A percentile compares a stretch with the other conserved stretches of the same genome.
phyloP scores from a whole-genome alignment of 2,797 vertebrate species.

The Adelosebastes latens region DNA sequence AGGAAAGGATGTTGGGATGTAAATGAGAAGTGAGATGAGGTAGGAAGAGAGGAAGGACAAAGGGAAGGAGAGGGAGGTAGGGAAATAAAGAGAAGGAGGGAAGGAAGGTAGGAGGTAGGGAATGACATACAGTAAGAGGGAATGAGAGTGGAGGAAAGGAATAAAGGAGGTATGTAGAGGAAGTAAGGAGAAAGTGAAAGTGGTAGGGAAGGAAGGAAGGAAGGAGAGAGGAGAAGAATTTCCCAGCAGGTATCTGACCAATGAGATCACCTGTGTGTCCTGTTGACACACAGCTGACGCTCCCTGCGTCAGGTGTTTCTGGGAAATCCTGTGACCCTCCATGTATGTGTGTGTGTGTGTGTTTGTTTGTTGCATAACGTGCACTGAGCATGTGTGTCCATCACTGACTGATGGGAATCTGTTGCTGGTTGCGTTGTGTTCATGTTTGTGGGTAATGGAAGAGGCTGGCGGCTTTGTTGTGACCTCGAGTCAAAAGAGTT shows the following conservation, averaged over 20 bases:
- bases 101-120: background rate
- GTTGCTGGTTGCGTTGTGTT: slow-evolving; percentile 4
- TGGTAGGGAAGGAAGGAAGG: background rate
- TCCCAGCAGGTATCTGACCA: slow-evolving; percentile 18
- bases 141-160: background rate
- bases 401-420: slow-evolving; percentile 43
- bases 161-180: background rate
- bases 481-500: background rate
- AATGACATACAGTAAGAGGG: background rate
- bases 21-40: background rate
- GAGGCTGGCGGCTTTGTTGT: background rate
- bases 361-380: background rate
- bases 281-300: background rate
- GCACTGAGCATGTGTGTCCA: background rate
- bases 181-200: background rate
- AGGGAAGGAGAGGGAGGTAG: background rate
- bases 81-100: background rate
- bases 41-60: background rate
- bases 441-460: slow-evolving; percentile 21
- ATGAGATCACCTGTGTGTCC: background rate
- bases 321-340: slow-evolving; percentile 15
- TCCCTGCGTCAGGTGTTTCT: slow-evolving; percentile 7
- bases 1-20: background rate
- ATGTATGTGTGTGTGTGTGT: too few species aligned
- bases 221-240: background rate